Conservation (phyloP, 1,140 invertebrate genomes). For the Rhyzopertha dominica region DNA sequence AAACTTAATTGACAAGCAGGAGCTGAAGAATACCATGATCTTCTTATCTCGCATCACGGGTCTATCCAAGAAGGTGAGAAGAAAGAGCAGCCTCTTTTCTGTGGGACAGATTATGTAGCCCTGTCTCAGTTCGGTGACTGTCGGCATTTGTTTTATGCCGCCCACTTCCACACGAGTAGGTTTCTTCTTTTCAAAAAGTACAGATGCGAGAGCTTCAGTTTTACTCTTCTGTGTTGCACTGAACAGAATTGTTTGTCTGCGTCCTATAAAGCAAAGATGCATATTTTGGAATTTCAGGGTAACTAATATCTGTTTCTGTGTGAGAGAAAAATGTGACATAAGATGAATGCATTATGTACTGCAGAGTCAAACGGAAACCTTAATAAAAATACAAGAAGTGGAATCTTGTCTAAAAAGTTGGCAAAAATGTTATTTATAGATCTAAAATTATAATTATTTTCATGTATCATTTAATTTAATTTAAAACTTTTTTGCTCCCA, state of each 20-base stretch:
- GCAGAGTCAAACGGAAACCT: not conserved
- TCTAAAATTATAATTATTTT: no score
- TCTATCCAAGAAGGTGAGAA: constrained; percentile 97
- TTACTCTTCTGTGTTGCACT: constrained; percentile 93
- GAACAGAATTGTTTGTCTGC: constrained; percentile 94
- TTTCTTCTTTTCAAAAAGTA: constrained; percentile 90
- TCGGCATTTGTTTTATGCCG: constrained; percentile 77
- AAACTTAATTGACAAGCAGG: constrained; percentile 95
- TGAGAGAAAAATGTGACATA: not conserved
- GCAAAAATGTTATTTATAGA: no score
- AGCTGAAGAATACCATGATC: constrained; percentile 98
- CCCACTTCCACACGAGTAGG: constrained; percentile 91
- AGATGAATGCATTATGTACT: not conserved
- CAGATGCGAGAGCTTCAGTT: constrained; percentile 79
- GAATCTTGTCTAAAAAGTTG: no score
- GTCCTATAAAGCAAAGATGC: constrained; percentile 57
- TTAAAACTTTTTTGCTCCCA: no score
- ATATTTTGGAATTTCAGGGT: no score
- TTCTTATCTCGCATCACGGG: constrained; percentile 90
- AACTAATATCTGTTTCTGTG: no score
- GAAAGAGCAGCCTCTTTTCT: constrained; percentile 87
- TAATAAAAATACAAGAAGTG: constrained; percentile 3
- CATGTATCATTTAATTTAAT: no score
- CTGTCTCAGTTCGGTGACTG: constrained; percentile 90
- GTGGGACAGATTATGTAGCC: constrained; percentile 89